These are phyloP conservation scores for Tenrec ecaudatus DNA, from an alignment of 2,113 vertebrate genomes.

Conservation along the genomic window DNA sequence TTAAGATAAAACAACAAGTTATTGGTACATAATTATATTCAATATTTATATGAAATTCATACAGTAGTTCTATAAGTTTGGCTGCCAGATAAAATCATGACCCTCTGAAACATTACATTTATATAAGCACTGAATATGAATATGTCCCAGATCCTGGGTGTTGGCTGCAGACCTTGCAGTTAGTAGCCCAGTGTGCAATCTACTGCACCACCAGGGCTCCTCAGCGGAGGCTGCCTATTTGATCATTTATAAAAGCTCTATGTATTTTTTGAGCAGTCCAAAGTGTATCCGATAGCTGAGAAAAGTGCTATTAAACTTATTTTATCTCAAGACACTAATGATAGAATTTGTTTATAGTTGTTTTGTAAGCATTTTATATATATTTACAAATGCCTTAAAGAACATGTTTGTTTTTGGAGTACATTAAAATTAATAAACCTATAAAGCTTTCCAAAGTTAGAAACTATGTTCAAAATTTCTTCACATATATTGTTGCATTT, in stretches of 20 bases:
- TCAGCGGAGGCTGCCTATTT: no score
- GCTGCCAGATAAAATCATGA: background rate
- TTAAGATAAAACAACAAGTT: no score
- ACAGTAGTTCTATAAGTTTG: background rate
- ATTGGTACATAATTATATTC: no score
- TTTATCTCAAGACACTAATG: background rate
- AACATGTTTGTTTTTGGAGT: background rate
- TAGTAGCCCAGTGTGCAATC: no score
- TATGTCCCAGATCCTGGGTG: background rate
- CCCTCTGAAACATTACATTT: background rate
- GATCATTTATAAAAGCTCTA: no score
- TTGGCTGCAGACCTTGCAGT: background rate
- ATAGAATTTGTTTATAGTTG: conserved; percentile 33
- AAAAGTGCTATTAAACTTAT: background rate
- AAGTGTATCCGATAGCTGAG: background rate
- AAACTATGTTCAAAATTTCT: conserved; percentile 1
- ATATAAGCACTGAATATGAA: background rate
- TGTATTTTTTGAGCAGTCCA: background rate
- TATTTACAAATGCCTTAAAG: background rate
- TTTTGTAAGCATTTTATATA: background rate
- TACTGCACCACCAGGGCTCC: no score
- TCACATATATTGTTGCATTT: background rate
- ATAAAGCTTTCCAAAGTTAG: conserved; percentile 4
- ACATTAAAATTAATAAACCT: conserved; percentile 15
- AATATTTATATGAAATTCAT: no score